phyloP scores from a whole-genome alignment of 2,797 vertebrate genomes.

The Micromesistius poutassou region DNA sequence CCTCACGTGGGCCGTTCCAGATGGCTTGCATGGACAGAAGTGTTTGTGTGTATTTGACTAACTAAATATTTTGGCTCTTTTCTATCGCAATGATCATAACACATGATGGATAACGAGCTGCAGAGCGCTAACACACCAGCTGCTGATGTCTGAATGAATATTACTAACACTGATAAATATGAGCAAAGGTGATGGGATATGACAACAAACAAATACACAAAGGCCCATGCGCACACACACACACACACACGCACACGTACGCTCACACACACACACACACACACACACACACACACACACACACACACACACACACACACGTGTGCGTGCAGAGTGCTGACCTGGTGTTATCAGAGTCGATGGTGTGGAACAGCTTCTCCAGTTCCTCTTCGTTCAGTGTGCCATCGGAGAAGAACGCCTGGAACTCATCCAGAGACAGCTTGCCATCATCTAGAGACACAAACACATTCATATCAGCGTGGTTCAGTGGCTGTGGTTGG shows the following conservation, averaged over 20 bases:
- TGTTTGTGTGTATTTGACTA: not conserved
- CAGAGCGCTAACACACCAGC: no score
- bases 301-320: slow-evolving; percentile 23
- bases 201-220: not conserved
- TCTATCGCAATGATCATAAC: not conserved
- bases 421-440: slow-evolving; percentile 96
- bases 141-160: no score
- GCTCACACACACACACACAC: slow-evolving; percentile 20
- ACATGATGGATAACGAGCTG: not conserved
- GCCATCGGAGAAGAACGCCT: slow-evolving; percentile 95
- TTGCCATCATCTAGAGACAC: slow-evolving; percentile 88
- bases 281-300: not conserved
- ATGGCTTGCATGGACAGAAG: not conserved
- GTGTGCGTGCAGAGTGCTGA: slow-evolving; percentile 61
- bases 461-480: slow-evolving; percentile 7
- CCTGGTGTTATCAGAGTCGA: slow-evolving; percentile 98
- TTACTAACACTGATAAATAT: no score
- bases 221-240: not conserved
- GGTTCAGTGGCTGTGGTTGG: not conserved
- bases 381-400: slow-evolving; percentile 93
- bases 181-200: slow-evolving; percentile 3
- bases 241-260: not conserved
- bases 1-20: not conserved
- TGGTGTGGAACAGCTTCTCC: slow-evolving; percentile 94
- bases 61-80: not conserved